Conservation (phyloP, 2,797 vertebrate species). For the Liasis olivaceus region DNA sequence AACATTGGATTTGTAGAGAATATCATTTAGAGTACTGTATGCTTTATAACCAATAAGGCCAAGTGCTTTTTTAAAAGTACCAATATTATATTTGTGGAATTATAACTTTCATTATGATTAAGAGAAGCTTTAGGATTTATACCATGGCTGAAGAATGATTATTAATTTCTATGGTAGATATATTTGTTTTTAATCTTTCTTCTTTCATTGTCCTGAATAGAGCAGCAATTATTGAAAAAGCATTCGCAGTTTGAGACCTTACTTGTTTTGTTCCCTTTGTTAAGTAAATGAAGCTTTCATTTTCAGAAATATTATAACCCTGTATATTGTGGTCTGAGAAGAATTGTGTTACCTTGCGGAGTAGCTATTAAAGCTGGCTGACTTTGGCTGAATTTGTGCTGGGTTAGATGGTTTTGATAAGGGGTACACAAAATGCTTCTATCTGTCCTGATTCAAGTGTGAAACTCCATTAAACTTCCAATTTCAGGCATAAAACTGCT, state of each 20-base stretch:
- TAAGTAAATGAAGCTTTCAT: not conserved
- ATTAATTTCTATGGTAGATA: not conserved
- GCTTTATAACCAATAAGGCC: not conserved
- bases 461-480: too few relatives aligned
- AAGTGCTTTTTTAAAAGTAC: not conserved
- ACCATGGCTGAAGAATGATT: not conserved
- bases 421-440: too few relatives aligned
- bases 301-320: not conserved
- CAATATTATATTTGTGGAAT: not conserved
- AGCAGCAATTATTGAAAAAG: not conserved
- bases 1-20: not conserved
- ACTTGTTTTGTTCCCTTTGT: not conserved
- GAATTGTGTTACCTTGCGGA: not conserved
- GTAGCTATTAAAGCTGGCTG: not conserved
- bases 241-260: not conserved
- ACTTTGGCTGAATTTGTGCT: not conserved
- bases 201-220: not conserved
- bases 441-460: too few relatives aligned
- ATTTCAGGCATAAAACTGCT: too few relatives aligned
- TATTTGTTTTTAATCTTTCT: not conserved
- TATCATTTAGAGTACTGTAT: not conserved
- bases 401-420: not conserved
- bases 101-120: not conserved
- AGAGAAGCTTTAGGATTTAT: not conserved
- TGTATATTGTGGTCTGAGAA: not conserved